A percentile compares a stretch with the other conserved stretches of the same genome.
These are phyloP conservation scores for Lasiommata megera DNA, from an alignment of 2,888 invertebrate genomes.

Conservation along the genomic window DNA sequence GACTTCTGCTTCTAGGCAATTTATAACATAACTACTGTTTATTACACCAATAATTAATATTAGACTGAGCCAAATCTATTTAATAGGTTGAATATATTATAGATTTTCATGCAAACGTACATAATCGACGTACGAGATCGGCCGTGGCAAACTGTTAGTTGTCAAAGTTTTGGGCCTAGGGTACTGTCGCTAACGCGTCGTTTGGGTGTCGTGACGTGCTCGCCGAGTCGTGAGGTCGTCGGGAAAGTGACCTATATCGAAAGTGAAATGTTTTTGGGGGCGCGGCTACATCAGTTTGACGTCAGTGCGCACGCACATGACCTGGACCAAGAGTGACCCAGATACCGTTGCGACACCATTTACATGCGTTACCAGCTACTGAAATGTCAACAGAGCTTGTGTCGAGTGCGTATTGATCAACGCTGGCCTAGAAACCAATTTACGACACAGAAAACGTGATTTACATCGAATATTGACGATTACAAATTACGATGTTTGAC, in stretches of 20 bases:
- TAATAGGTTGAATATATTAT: too few species aligned
- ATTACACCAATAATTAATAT: too few species aligned
- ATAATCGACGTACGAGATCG: neutral
- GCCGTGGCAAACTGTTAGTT: neutral
- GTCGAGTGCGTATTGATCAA: slow-evolving; percentile 57
- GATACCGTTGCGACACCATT: slow-evolving; percentile 59
- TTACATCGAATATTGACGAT: neutral
- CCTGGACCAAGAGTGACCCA: slow-evolving; percentile 60
- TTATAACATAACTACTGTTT: too few species aligned
- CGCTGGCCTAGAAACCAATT: slow-evolving; percentile 44
- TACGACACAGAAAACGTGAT: neutral
- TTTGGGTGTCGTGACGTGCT: neutral
- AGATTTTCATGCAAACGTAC: slow-evolving; percentile 6
- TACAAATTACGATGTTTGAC: neutral
- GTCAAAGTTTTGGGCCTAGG: neutral
- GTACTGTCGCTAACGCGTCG: neutral
- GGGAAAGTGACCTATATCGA: slow-evolving; percentile 39
- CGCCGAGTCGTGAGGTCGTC: neutral
- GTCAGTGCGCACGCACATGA: slow-evolving; percentile 71
- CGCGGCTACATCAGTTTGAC: slow-evolving; percentile 57
- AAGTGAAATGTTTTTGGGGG: slow-evolving; percentile 63
- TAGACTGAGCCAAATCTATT: too few species aligned
- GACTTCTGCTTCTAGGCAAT: too few species aligned
- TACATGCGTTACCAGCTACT: slow-evolving; percentile 32
- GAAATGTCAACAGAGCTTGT: slow-evolving; percentile 70